These are phyloP conservation scores for Paracentrotus lividus DNA, from an alignment of 53 echinoderm and acorn worm genomes.

Conservation along the genomic window DNA sequence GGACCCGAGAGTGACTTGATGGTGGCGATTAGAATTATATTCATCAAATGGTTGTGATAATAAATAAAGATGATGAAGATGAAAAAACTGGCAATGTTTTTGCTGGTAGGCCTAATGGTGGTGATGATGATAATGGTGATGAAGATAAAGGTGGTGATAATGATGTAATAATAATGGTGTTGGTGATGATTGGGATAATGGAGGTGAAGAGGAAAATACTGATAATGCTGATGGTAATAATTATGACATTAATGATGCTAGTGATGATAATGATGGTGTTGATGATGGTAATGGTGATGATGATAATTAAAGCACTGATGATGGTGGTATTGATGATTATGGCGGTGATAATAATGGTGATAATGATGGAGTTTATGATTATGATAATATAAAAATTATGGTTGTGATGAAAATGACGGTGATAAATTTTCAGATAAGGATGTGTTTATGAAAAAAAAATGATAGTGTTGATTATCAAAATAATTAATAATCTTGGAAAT, in stretches of 20 bases:
- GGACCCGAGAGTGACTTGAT: too few species aligned
- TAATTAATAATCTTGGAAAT: background rate
- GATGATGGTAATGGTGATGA: slow-evolving; percentile 22
- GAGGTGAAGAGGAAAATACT: slow-evolving; percentile 1
- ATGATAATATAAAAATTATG: background rate
- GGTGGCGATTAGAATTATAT: too few species aligned
- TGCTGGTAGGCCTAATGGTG: background rate
- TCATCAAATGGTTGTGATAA: background rate
- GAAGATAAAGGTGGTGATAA: background rate
- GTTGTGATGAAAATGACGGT: slow-evolving; percentile 5
- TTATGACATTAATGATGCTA: slow-evolving; percentile 13
- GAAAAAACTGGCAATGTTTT: background rate
- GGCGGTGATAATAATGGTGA: slow-evolving; percentile 27
- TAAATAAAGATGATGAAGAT: background rate
- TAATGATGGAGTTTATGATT: background rate
- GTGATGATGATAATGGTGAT: background rate
- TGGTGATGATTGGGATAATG: slow-evolving; percentile 30
- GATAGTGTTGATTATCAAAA: slow-evolving; percentile 34
- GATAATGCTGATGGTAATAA: slow-evolving; percentile 39
- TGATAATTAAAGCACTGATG: background rate
- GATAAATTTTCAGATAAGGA: background rate
- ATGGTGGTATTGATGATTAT: background rate
- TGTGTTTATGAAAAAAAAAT: slow-evolving; percentile 50
- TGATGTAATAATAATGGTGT: background rate
- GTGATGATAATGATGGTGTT: slow-evolving; percentile 52